phyloP scores from a whole-genome alignment of 2,797 vertebrate genomes.

The Xenentodon cancila region DNA sequence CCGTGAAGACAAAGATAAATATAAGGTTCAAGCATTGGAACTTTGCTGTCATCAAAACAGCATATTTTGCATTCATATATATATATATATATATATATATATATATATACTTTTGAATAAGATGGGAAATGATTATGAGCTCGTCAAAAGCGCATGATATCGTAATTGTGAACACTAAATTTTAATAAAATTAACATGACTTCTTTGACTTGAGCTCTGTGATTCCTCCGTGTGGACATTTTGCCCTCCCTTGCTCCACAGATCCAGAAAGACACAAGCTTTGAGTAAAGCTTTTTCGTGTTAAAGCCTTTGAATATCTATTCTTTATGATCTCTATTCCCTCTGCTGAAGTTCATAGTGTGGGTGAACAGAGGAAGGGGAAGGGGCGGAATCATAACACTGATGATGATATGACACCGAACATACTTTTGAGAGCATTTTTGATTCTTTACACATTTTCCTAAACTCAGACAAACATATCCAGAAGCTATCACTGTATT shows the following conservation, averaged over 20 bases:
- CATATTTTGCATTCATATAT: conserved; percentile 37
- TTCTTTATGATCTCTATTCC: conserved; percentile 84
- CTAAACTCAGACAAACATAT: conserved; percentile 88
- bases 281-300: conserved; percentile 82
- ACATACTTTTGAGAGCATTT: conserved; percentile 83
- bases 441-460: conserved; percentile 83
- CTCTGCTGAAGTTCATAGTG: conserved; percentile 81
- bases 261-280: conserved; percentile 73
- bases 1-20: conserved; percentile 20
- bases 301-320: conserved; percentile 82
- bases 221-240: conserved; percentile 74
- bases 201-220: conserved; percentile 55
- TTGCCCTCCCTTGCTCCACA: conserved; percentile 66
- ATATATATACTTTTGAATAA: conserved; percentile 32
- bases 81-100: conserved; percentile 32
- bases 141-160: conserved; percentile 23
- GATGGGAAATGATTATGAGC: conserved; percentile 24
- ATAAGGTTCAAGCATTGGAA: conserved; percentile 29
- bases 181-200: conserved; percentile 53
- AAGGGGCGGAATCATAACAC: conserved; percentile 79
- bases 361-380: conserved; percentile 75
- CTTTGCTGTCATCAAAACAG: conserved; percentile 24
- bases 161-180: conserved; percentile 55
- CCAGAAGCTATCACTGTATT: conserved; percentile 84
- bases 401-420: conserved; percentile 82